A percentile compares a stretch with the other conserved stretches of the same genome.
Conservation (phyloP, 92 coral and sea anemone species). For the Porites rus region DNA sequence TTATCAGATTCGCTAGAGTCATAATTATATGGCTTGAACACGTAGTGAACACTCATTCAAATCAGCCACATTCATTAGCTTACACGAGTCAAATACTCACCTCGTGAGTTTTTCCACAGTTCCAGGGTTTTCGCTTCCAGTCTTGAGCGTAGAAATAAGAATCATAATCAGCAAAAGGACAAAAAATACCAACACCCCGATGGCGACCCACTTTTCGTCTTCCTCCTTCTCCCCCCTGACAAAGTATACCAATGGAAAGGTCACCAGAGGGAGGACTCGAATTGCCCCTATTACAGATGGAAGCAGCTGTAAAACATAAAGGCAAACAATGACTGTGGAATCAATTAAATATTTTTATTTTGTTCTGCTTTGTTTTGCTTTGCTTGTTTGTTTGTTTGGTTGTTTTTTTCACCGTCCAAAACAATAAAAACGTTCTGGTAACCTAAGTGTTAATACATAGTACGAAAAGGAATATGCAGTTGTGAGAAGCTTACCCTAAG, state of each 20-base stretch:
- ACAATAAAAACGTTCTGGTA: too few species aligned
- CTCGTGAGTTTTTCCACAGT: conserved; percentile 65
- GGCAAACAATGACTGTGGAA: too few species aligned
- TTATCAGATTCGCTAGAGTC: too few species aligned
- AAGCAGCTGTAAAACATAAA: conserved; percentile 32
- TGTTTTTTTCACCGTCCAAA: too few species aligned
- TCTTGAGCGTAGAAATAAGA: conserved; percentile 50
- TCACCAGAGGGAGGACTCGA: conserved; percentile 66
- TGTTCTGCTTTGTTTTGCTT: too few species aligned
- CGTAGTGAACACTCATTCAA: neutral
- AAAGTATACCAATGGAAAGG: conserved; percentile 61
- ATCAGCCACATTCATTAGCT: neutral
- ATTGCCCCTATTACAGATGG: conserved; percentile 53
- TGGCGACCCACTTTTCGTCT: conserved; percentile 53
- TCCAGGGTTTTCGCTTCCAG: conserved; percentile 73
- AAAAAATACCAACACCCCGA: conserved; percentile 57
- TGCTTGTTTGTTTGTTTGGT: too few species aligned
- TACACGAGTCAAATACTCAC: conserved; percentile 13
- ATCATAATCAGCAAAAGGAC: conserved; percentile 38
- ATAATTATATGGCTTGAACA: too few species aligned
- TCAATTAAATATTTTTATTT: too few species aligned
- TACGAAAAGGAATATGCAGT: too few species aligned
- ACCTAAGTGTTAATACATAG: too few species aligned
- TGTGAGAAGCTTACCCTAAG: conserved; percentile 46
- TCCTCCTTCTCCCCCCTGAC: conserved; percentile 43